Conservation (phyloP, 2,888 invertebrate species). For the Dolichopus griseipennis region DNA sequence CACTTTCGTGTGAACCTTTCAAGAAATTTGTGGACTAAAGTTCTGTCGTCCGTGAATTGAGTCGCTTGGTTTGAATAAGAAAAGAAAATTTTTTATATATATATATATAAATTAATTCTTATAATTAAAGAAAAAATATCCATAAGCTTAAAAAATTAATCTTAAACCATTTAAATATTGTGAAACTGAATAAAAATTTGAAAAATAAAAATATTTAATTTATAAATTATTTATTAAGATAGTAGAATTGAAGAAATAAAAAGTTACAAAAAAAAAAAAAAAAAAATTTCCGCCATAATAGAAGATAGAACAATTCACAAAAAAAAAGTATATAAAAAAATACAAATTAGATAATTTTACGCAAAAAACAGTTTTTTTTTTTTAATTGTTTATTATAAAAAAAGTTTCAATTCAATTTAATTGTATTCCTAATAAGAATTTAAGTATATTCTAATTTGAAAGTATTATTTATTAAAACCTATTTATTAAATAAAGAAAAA, state of each 20-base stretch:
- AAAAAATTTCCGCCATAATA: neutral
- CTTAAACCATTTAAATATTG: neutral
- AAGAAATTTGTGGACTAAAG: neutral
- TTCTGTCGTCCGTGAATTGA: neutral
- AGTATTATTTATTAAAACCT: neutral
- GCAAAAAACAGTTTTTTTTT: constrained; percentile 3
- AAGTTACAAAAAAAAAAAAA: neutral
- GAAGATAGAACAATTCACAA: neutral
- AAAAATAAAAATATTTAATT: neutral
- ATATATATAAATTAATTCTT: neutral
- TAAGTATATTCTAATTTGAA: neutral
- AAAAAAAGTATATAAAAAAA: neutral
- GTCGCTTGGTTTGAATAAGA: neutral
- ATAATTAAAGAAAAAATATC: neutral
- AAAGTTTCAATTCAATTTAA: neutral
- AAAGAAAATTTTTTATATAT: neutral
- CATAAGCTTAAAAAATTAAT: neutral
- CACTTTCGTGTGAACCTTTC: constrained; percentile 6
- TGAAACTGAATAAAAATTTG: neutral
- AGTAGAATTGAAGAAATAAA: neutral
- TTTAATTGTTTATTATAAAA: neutral
- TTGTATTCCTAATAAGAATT: too few species aligned
- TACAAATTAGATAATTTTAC: constrained; percentile 1
- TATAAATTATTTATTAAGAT: neutral
- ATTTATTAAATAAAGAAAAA: neutral